Evolutionary conservation across 2,888 invertebrate species (phyloP).

Genomic region (Matsumyia berberina): DNA sequence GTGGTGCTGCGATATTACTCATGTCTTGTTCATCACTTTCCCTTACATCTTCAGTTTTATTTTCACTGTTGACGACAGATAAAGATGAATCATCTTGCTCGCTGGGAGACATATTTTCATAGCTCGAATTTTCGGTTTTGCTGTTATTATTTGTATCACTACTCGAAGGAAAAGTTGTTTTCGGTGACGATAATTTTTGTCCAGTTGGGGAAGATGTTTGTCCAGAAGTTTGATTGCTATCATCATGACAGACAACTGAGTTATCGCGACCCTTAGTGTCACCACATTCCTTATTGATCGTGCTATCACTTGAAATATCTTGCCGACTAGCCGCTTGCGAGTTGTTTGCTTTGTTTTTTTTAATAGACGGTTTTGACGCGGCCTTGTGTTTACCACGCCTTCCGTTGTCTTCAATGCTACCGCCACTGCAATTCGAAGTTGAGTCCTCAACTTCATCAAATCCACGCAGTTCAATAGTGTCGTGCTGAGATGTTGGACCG

Average conservation of each 20-base stretch:
- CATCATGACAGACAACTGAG: constrained; percentile 9
- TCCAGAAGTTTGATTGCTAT: constrained; percentile 2
- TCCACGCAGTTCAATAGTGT: constrained; percentile 96
- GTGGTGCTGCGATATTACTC: constrained; percentile 50
- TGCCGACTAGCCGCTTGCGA: constrained; percentile 14
- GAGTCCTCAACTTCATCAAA: constrained; percentile 90
- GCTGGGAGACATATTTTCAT: constrained; percentile 11
- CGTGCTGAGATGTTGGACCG: constrained; percentile 95
- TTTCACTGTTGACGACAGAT: constrained; percentile 22
- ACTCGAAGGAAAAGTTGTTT: not conserved
- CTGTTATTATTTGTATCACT: constrained; percentile 61
- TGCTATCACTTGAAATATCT: constrained; percentile 28
- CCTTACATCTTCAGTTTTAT: constrained; percentile 28
- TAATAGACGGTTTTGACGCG: constrained; percentile 13
- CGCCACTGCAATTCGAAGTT: constrained; percentile 56
- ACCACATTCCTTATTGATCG: not conserved
- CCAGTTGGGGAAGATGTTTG: not conserved
- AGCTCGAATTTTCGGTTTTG: constrained; percentile 9
- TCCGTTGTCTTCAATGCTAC: constrained; percentile 25
- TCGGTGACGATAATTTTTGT: constrained; percentile 1
- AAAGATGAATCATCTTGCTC: not conserved
- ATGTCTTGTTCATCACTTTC: constrained; percentile 33
- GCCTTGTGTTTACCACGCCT: constrained; percentile 10
- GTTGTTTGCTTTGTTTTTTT: constrained; percentile 25
- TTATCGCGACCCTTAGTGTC: constrained; percentile 15